phyloP scores from a whole-genome alignment of 2,888 invertebrate species.

The Tetragonisca angustula region DNA sequence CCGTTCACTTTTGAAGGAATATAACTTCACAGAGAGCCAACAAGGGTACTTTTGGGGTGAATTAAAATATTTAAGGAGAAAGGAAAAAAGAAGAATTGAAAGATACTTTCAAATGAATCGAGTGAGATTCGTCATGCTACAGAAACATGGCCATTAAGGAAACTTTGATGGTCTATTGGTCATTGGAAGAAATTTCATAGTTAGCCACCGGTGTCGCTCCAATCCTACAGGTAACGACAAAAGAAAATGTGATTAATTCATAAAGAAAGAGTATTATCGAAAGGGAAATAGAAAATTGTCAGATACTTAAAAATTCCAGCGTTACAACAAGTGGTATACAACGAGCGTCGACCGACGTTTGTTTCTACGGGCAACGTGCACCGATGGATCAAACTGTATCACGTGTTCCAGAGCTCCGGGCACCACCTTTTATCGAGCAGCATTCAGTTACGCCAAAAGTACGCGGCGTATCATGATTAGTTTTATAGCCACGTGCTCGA shows the following conservation, averaged over 20 bases:
- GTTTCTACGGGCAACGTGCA: constrained; percentile 68
- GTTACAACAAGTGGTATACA: not conserved
- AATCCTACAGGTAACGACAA: not conserved
- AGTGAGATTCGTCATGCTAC: not conserved
- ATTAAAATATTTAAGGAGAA: too few relatives aligned
- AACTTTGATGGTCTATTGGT: not conserved
- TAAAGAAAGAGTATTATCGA: not conserved
- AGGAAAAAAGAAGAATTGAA: not conserved
- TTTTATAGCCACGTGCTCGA: constrained; percentile 11
- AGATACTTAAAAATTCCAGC: not conserved
- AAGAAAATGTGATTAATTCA: not conserved
- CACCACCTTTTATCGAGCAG: constrained; percentile 42
- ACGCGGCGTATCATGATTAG: constrained; percentile 44
- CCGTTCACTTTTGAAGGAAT: not conserved
- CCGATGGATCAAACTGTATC: constrained; percentile 70
- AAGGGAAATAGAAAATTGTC: not conserved
- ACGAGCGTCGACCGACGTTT: constrained; percentile 22
- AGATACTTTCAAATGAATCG: not conserved
- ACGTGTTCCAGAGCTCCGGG: constrained; percentile 51
- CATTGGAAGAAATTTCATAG: not conserved
- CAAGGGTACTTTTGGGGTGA: not conserved
- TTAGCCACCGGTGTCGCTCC: too few relatives aligned
- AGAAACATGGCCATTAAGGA: not conserved
- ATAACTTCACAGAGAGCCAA: not conserved
- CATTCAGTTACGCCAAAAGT: constrained; percentile 38